These are phyloP conservation scores for Drosophila triauraria DNA, from an alignment of 1,140 invertebrate genomes.

Conservation along the genomic window DNA sequence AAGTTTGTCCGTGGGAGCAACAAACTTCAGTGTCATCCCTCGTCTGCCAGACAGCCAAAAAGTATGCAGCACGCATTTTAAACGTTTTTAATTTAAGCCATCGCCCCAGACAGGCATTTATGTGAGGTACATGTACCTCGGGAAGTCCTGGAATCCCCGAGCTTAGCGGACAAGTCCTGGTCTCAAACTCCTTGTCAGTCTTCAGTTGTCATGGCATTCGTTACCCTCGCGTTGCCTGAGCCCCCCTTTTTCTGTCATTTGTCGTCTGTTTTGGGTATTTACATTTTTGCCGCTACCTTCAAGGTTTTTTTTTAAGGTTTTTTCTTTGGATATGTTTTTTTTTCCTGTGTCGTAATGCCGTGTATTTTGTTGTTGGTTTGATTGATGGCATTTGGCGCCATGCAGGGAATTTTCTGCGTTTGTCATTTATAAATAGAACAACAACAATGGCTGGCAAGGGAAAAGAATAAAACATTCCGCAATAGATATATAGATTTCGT, in stretches of 20 bases:
- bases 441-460: slow-evolving; percentile 14
- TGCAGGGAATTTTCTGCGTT: slow-evolving; percentile 50
- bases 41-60: slow-evolving; percentile 49
- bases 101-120: slow-evolving; percentile 32
- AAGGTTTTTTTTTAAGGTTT: slow-evolving; percentile 6
- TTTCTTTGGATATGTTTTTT: slow-evolving; percentile 24
- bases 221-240: not conserved
- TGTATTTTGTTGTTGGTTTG: slow-evolving; percentile 54
- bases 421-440: slow-evolving; percentile 59
- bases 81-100: slow-evolving; percentile 68
- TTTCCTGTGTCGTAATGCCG: slow-evolving; percentile 34
- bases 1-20: slow-evolving; percentile 31
- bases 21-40: slow-evolving; percentile 50
- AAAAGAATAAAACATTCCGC: slow-evolving; percentile 48
- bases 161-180: slow-evolving; percentile 39
- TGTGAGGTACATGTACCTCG: slow-evolving; percentile 20
- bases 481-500: slow-evolving; percentile 34
- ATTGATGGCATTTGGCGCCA: slow-evolving; percentile 59
- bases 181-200: slow-evolving; percentile 45
- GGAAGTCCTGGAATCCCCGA: slow-evolving; percentile 36
- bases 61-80: slow-evolving; percentile 69
- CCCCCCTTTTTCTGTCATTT: slow-evolving; percentile 18
- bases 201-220: slow-evolving; percentile 57
- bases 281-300: slow-evolving; percentile 40
- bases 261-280: slow-evolving; percentile 43